phyloP scores from a whole-genome alignment of 2,113 vertebrate genomes.

The Uria lomvia region DNA sequence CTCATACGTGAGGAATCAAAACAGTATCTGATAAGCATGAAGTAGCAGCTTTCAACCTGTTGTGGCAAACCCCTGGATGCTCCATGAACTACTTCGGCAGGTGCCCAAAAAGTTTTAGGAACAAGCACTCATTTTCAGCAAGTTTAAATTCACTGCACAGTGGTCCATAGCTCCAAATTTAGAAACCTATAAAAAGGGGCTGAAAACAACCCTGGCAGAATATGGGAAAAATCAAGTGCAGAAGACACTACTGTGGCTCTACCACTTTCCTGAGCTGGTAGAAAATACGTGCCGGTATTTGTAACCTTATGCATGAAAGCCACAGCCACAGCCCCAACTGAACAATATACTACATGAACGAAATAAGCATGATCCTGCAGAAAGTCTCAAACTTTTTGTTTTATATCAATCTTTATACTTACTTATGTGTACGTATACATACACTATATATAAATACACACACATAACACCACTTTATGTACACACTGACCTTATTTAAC shows the following conservation, averaged over 20 bases:
- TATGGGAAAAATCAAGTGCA: not conserved
- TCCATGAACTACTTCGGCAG: fast-evolving
- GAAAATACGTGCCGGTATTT: fast-evolving
- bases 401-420: not conserved
- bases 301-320: not conserved
- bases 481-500: not conserved
- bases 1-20: not conserved
- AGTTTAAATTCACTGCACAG: not conserved
- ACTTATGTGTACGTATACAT: not conserved
- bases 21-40: not conserved
- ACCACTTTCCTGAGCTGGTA: not conserved
- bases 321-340: not conserved
- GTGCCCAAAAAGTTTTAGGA: not conserved
- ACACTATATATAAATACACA: not conserved
- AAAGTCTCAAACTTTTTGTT: not conserved
- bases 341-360: not conserved
- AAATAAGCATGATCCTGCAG: not conserved
- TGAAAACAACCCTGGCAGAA: not conserved
- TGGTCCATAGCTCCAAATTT: not conserved
- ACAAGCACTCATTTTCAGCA: not conserved
- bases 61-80: not conserved
- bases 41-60: not conserved
- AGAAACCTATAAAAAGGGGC: not conserved
- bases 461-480: not conserved
- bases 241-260: not conserved